These are phyloP conservation scores for Junonia oenone DNA, from an alignment of 2,888 invertebrate genomes.

Conservation along the genomic window DNA sequence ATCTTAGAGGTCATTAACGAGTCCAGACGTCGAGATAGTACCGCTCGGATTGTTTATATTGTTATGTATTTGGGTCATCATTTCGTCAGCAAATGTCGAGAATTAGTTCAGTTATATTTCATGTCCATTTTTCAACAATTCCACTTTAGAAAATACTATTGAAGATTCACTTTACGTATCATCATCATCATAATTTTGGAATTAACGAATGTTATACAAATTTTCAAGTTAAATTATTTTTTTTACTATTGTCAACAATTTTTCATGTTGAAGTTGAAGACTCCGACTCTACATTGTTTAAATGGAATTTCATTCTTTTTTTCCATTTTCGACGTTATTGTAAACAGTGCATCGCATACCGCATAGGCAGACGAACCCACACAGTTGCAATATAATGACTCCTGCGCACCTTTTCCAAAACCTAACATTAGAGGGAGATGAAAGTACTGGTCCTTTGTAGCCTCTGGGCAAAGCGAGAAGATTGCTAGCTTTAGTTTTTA, in stretches of 20 bases:
- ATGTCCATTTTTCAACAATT: not conserved
- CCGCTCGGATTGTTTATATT: not conserved
- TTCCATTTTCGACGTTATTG: not conserved
- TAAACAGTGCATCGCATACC: slow-evolving; percentile 7
- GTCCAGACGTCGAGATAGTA: slow-evolving; percentile 7
- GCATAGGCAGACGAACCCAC: slow-evolving; percentile 26
- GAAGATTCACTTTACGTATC: not conserved
- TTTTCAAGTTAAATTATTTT: not conserved
- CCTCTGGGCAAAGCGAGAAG: slow-evolving; percentile 22
- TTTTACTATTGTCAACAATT: not conserved
- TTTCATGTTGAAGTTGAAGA: too few relatives aligned
- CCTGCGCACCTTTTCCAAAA: slow-evolving; percentile 26
- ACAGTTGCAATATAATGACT: slow-evolving; percentile 23
- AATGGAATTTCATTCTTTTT: not conserved
- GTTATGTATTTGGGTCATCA: slow-evolving; percentile 12
- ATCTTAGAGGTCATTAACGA: slow-evolving; percentile 15
- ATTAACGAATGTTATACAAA: not conserved
- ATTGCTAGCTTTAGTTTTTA: slow-evolving; percentile 20
- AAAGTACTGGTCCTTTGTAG: slow-evolving; percentile 25
- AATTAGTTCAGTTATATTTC: not conserved
- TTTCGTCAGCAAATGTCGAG: not conserved
- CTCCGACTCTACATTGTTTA: not conserved
- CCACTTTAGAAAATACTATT: not conserved
- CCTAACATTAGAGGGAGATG: slow-evolving; percentile 26
- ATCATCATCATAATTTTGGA: not conserved